phyloP scores from a whole-genome alignment of 2,888 invertebrate genomes.

The Serrognathus titanus region DNA sequence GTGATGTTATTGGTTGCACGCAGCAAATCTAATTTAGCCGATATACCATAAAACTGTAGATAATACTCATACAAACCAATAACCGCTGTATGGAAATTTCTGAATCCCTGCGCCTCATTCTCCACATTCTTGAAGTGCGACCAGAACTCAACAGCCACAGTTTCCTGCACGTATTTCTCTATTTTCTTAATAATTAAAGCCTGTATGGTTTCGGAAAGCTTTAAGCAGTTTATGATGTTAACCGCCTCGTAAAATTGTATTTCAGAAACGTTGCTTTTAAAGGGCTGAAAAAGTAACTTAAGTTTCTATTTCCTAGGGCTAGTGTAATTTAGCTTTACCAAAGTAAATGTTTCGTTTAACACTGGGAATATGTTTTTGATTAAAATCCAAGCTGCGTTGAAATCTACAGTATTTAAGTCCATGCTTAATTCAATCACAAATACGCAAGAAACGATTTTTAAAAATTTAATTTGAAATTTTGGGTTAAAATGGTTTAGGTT shows the following conservation, averaged over 20 bases:
- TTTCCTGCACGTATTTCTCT: conserved; percentile 59
- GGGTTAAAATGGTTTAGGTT: no score
- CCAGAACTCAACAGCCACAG: conserved; percentile 65
- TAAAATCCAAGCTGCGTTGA: conserved; percentile 30
- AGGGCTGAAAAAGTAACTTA: conserved; percentile 19
- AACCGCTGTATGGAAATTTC: conserved; percentile 65
- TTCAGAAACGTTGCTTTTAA: conserved; percentile 26
- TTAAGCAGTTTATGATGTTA: conserved; percentile 38
- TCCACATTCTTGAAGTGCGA: conserved; percentile 56
- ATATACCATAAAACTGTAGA: conserved; percentile 53
- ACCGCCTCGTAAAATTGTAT: conserved; percentile 42
- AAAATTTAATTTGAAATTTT: no score
- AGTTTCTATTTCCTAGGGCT: background rate
- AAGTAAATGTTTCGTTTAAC: conserved; percentile 30
- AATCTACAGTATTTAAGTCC: conserved; percentile 11
- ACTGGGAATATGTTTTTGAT: conserved; percentile 40
- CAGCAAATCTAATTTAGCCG: conserved; percentile 56
- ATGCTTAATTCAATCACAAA: no score
- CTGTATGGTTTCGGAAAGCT: conserved; percentile 43
- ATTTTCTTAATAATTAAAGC: conserved; percentile 51
- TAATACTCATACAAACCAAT: conserved; percentile 60
- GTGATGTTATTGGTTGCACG: conserved; percentile 49
- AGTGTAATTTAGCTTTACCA: conserved; percentile 20
- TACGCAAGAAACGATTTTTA: no score
- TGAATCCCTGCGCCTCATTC: conserved; percentile 59